Percentiles rank a stretch among this genome's conserved stretches.
Evolutionary conservation across 1,140 invertebrate species (phyloP).

Genomic region (Eulimnadia texana): DNA sequence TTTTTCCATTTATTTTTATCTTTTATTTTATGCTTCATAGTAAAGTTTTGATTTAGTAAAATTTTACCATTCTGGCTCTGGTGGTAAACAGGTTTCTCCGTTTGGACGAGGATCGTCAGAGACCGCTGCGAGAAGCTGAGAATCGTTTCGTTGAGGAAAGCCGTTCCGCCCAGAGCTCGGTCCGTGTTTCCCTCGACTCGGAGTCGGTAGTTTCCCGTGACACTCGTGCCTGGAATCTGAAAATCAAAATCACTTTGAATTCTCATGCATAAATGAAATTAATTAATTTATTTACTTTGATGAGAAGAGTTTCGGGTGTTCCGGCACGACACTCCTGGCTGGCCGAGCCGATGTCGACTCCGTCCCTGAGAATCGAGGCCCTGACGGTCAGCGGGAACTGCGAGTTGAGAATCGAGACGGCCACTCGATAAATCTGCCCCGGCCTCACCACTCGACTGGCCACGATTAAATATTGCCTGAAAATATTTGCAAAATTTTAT

Average conservation of each 20-base stretch:
- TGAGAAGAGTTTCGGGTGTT: constrained; percentile 64
- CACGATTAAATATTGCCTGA: constrained; percentile 72
- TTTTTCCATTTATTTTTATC: too few relatives aligned
- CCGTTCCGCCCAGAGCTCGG: constrained; percentile 61
- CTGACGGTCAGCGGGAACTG: constrained; percentile 57
- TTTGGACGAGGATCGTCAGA: constrained; percentile 89
- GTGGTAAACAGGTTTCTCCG: constrained; percentile 89
- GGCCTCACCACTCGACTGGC: constrained; percentile 71
- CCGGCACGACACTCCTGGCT: constrained; percentile 57
- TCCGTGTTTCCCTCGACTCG: constrained; percentile 78
- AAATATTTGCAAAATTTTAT: too few relatives aligned
- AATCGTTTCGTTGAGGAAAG: constrained; percentile 40
- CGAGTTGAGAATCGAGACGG: constrained; percentile 57
- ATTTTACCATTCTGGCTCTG: constrained; percentile 74
- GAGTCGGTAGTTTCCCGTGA: constrained; percentile 65
- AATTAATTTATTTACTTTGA: constrained; percentile 40
- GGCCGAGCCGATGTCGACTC: constrained; percentile 67
- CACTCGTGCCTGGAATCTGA: constrained; percentile 64
- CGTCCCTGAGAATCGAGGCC: constrained; percentile 68
- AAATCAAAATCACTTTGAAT: constrained; percentile 5
- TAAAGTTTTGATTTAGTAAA: too few relatives aligned
- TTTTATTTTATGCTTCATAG: too few relatives aligned
- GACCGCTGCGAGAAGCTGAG: constrained; percentile 61
- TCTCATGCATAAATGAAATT: neutral
- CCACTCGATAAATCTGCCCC: constrained; percentile 67